These are phyloP conservation scores for Megalurothrips usitatus DNA, from an alignment of 2,888 invertebrate species.

Conservation along the genomic window DNA sequence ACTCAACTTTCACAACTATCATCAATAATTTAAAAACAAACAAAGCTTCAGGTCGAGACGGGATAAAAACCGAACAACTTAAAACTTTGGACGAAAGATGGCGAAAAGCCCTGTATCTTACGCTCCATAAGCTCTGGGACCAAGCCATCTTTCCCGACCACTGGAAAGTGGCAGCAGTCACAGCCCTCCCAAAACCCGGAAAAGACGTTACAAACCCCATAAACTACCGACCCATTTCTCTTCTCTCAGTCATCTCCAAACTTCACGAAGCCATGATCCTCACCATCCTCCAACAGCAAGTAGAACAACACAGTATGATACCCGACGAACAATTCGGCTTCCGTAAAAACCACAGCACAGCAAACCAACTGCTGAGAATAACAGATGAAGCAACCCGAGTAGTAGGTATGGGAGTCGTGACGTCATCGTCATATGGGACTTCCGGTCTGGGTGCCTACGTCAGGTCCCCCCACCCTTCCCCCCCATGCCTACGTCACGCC, in stretches of 20 bases:
- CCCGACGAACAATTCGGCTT: not conserved
- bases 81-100: not conserved
- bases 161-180: not conserved
- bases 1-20: too few relatives aligned
- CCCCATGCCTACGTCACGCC: too few relatives aligned
- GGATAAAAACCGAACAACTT: not conserved
- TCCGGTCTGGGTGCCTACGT: too few relatives aligned
- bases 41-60: not conserved
- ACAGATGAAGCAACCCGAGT: too few relatives aligned
- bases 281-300: not conserved
- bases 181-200: not conserved
- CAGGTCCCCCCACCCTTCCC: too few relatives aligned
- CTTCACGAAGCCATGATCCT: not conserved
- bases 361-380: not conserved
- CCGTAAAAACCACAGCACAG: not conserved
- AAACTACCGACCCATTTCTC: not conserved
- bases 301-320: not conserved
- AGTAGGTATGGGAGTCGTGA: too few relatives aligned
- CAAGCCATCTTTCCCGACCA: not conserved
- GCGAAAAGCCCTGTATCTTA: not conserved
- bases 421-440: too few relatives aligned
- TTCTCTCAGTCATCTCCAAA: not conserved
- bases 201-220: not conserved
- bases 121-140: not conserved
- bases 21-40: not conserved